Base-by-base conservation (phyloP, 2,113 vertebrate species). In the Psephotus haematonotus region DNA sequence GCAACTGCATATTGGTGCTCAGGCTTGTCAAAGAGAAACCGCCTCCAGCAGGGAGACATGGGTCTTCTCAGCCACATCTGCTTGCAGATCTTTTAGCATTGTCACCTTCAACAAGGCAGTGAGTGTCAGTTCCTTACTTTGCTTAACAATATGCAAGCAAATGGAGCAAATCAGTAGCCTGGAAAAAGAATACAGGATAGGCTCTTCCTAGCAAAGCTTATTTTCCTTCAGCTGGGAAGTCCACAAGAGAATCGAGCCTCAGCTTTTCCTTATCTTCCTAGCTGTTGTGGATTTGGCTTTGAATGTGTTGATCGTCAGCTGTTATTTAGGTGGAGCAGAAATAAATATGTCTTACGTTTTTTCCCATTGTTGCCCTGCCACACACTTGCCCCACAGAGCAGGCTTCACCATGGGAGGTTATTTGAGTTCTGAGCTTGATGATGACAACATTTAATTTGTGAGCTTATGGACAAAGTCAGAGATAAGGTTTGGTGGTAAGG, bases 371-470 rank as follows among this genome's bases (percentile, higher is more conserved):
- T 81, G n/a, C 28, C 20, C 20, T 62, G 52, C 53, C 0, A 1
- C 24, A 74, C 4, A 1, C 17, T 59, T 3, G 1, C 10, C 39
- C 18, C 1, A 0, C 28, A 53, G 24, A 68, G 39, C 33, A 60
- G 52, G 24, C 46, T 74, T 80, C 75, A 41, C 53, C 2, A 2
- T 12, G 55, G 10, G 13, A 6, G 35, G 41, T 57, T 52, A 33
- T 24, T 10, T 37, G n/a, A 49, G 14, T 70, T 84, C 57, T 63
- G 57, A 49, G 35, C 50, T 20, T 27, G 74, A n/a, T 1, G 4
- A 65, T 37, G 43, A 41, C 18, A 49, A 37, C 1, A 3, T 37
- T 63, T 64, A 57, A 57, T 49, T 85, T 44, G 31, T 37, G 35
- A 72, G 31, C 12, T 64, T 57, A 44, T 37, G 65, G 35, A 33